Percentiles rank a stretch among this genome's conserved stretches.
Conservation (phyloP, 2,888 invertebrate genomes). For the Tuberolachnus salignus region DNA sequence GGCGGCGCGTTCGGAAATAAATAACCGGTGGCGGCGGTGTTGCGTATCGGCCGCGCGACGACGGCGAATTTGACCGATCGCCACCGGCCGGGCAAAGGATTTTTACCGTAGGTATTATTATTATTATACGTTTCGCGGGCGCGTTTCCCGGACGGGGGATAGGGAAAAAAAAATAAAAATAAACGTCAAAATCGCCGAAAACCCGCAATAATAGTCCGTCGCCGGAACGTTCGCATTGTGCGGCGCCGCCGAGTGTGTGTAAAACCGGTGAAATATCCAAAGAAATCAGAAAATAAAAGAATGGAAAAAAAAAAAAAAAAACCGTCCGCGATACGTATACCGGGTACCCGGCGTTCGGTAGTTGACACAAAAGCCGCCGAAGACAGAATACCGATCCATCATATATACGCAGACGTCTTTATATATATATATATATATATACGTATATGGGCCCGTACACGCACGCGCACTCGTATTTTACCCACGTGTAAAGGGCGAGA, state of each 20-base stretch:
- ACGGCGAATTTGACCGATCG: slow-evolving; percentile 50
- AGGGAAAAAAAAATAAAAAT: no score
- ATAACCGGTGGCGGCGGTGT: not conserved
- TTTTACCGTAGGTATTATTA: slow-evolving; percentile 12
- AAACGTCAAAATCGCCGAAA: slow-evolving; percentile 35
- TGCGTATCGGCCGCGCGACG: not conserved
- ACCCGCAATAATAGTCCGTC: slow-evolving; percentile 20
- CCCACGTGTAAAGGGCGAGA: not conserved
- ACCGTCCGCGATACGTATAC: slow-evolving; percentile 13
- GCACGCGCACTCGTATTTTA: not conserved
- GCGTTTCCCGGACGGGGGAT: slow-evolving; percentile 10
- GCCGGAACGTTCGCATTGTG: slow-evolving; percentile 21
- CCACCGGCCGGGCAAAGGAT: not conserved
- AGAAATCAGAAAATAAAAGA: slow-evolving; percentile 28
- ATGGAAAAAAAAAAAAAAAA: slow-evolving; percentile 24
- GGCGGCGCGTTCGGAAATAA: no score
- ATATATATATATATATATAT: not conserved
- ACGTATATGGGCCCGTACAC: not conserved
- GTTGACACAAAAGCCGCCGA: slow-evolving; percentile 53
- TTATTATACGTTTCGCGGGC: not conserved
- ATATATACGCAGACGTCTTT: slow-evolving; percentile 43
- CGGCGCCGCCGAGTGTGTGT: not conserved
- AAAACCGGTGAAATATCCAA: slow-evolving; percentile 24
- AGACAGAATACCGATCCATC: slow-evolving; percentile 49
- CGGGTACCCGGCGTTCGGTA: not conserved